Conservation (phyloP, 1,140 invertebrate species). For the Mylabris phalerata region DNA sequence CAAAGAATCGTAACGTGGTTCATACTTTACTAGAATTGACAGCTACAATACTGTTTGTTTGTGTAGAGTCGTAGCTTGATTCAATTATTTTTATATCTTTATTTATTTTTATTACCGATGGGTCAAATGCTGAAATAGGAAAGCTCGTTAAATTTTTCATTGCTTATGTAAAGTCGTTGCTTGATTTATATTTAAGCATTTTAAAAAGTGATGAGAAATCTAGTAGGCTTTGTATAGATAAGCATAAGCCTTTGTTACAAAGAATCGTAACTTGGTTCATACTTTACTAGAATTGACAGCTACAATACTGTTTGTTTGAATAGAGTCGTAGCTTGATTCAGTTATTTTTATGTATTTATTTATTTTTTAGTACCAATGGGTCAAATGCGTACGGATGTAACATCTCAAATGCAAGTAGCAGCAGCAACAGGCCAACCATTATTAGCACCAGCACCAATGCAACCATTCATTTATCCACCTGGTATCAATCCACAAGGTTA, state of each 20-base stretch:
- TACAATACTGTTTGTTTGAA: neutral
- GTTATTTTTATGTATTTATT: too few species aligned
- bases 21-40: too few species aligned
- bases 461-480: constrained; percentile 49
- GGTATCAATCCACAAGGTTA: constrained; percentile 52
- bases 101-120: constrained; percentile 48
- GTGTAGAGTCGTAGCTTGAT: constrained; percentile 10
- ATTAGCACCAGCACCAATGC: constrained; percentile 65
- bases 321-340: constrained; percentile 19
- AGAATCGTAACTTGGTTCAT: too few species aligned
- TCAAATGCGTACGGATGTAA: constrained; percentile 53
- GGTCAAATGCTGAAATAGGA: constrained; percentile 42
- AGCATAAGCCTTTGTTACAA: too few species aligned
- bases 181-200: too few species aligned
- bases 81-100: neutral
- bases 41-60: neutral
- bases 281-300: too few species aligned
- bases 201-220: too few species aligned
- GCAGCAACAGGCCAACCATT: constrained; percentile 78
- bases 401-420: constrained; percentile 66
- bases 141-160: too few species aligned
- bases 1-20: too few species aligned
- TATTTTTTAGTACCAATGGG: constrained; percentile 49
- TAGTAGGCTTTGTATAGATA: too few species aligned
- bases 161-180: too few species aligned